A percentile compares a stretch with the other conserved stretches of the same genome.
Conservation (phyloP, 2,113 vertebrate genomes). For the Zosterops borbonicus region DNA sequence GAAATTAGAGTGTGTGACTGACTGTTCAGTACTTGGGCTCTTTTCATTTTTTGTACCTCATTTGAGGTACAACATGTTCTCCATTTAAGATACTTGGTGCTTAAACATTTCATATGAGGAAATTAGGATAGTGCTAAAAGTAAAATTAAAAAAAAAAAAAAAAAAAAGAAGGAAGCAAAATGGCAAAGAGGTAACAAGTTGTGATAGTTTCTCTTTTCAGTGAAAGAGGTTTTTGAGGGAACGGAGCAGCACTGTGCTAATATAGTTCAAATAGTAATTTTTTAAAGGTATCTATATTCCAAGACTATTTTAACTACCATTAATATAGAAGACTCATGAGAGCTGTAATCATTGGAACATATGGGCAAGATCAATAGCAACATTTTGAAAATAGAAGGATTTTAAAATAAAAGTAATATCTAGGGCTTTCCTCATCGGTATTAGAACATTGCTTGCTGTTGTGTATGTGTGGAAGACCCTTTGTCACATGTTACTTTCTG, state of each 20-base stretch:
- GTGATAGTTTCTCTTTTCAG: neutral
- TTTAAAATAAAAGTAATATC: neutral
- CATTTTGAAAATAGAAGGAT: neutral
- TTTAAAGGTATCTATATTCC: neutral
- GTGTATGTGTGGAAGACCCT: neutral
- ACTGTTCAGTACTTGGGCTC: neutral
- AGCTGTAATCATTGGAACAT: neutral
- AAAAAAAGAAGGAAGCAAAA: neutral
- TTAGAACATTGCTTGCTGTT: neutral
- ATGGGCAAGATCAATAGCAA: neutral
- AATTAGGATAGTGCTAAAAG: neutral
- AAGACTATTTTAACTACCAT: neutral
- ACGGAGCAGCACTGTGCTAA: neutral
- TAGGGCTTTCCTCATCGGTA: neutral
- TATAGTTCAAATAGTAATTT: neutral
- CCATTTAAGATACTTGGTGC: neutral
- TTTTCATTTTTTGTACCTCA: neutral
- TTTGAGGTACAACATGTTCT: neutral
- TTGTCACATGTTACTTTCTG: neutral
- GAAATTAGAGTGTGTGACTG: neutral
- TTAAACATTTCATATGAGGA: neutral
- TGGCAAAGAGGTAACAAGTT: neutral
- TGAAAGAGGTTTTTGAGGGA: neutral
- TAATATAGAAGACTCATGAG: neutral
- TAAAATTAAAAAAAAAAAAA: neutral